Evolutionary conservation across 2,888 invertebrate genomes (phyloP), one percentile per base, ranked within the genome.

Genomic region (Pandemis corylana): DNA sequence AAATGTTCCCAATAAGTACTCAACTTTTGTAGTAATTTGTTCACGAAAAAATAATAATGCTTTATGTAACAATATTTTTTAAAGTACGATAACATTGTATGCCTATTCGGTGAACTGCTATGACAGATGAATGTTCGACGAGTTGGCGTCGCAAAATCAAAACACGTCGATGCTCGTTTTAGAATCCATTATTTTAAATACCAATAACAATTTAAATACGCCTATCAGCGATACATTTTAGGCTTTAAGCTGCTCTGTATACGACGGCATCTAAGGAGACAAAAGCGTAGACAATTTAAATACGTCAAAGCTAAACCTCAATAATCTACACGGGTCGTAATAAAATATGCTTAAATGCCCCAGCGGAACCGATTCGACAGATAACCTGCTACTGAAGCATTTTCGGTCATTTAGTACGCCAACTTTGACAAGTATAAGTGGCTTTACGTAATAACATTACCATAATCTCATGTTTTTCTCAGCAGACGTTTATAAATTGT

Each of bases 401-500:
- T 13, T 53, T 63, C 36, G 63, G 36, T 56, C 63, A 59, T 73
- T 73, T 69, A 59, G 20, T 44, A 64, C 46, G 56, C 28, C 68
- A 65, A 65, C 68, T 69, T 65, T 59, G 68, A 69, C 68, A 73
- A 49, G 20, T 53, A 49, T 69, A 64, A 64, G 56, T 56, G 10
- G 69, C 73, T 74, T 74, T 65, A 74, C 59, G 59, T 61, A 69
- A 74, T 65, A 68, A 65, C n/a, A 74, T 74, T 65, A 69, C 59
- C 73, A 74, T 74, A 74, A 74, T 69, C 73, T 28, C 63, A 49
- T 65, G 62, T 64, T 61, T 65, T 65, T 59, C 59, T 28, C 36
- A n/a, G 46, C 36, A 51, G 73, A 73, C 69, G 59, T 74, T 74
- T 69, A 69, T 74, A 74, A 69, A 65, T 69, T 41, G 69, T 65